Evolutionary conservation across 2,888 invertebrate species (phyloP), one percentile per base, ranked within the genome.

Genomic region (Ophion obscuratus): DNA sequence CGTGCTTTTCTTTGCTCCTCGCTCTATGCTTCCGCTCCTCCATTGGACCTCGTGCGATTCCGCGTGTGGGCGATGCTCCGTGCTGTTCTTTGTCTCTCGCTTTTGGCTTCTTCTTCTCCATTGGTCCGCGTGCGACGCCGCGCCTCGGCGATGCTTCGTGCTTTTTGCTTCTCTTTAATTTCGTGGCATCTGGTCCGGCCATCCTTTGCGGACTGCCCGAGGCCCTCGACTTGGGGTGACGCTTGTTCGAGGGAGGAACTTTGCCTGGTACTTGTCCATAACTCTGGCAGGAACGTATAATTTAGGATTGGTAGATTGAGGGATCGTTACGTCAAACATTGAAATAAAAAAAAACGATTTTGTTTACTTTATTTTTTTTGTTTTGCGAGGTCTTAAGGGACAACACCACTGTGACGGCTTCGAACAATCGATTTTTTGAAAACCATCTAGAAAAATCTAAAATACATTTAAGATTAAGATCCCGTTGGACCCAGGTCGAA

Each of bases 251-350:
- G 4, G 36, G 7, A 40, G 66, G 78, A 70, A 64, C 44, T 1
- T 27, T 57, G 11, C 75, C 78, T 2, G 92, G 92, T 31, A 90
- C 80, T 83, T 90, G 88, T 44, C 92, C 93, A 87, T 90, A 92
- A 83, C 84, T 86, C 92, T 92, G 44, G 14, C 27, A 47, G 1
- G 9, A 17, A 10, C 2, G 40, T 20, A 14, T 14, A 76, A 66
- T 1, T 9, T 62, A 11, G 27, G 44, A 24, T 40, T 3, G 7
- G 24, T 14, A 10, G 9, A 7, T 73, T 36, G 9, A 3, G 2
- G 14, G 36, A 24, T 17, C 9, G 24, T 10, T 14, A 44, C 10
- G 10, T 57, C 2, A 9, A n/a, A 31, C 10, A 70, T 71, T 83
- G 57, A 81, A 31, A 31, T 2, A 85, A 64, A 74, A 57, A 40